phyloP scores from a whole-genome alignment of 2,113 vertebrate species.

The Dasyurus viverrinus region DNA sequence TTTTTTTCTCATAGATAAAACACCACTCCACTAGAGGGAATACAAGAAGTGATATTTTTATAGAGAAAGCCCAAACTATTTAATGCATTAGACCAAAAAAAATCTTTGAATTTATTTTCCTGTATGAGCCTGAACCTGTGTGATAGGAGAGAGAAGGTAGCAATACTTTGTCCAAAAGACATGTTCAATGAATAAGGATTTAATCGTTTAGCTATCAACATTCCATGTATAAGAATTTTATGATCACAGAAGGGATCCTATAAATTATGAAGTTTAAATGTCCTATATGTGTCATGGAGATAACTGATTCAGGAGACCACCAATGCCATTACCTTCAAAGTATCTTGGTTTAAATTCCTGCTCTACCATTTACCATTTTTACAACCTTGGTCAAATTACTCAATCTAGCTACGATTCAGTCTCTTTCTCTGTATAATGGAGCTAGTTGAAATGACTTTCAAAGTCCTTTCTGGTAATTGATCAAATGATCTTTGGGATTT shows the following conservation, averaged over 20 bases:
- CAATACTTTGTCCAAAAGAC: constrained; percentile 63
- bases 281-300: neutral
- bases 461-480: neutral
- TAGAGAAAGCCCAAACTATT: neutral
- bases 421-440: neutral
- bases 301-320: neutral
- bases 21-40: neutral
- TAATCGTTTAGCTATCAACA: constrained; percentile 18
- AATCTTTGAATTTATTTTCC: neutral
- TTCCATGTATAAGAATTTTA: constrained; percentile 46
- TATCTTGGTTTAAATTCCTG: neutral
- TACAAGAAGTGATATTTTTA: neutral
- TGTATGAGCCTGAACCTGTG: constrained; percentile 23
- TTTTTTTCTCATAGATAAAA: neutral
- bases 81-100: neutral
- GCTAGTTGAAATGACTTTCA: neutral
- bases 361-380: neutral
- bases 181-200: constrained; percentile 44
- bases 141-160: constrained; percentile 29
- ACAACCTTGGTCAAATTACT: neutral
- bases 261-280: constrained; percentile 23
- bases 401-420: neutral
- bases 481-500: neutral
- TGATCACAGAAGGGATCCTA: neutral
- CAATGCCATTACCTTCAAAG: neutral